These are phyloP conservation scores for Clytia hemisphaerica DNA, from an alignment of 30 jellyfish, hydroid and myxozoan species.

Conservation along the genomic window DNA sequence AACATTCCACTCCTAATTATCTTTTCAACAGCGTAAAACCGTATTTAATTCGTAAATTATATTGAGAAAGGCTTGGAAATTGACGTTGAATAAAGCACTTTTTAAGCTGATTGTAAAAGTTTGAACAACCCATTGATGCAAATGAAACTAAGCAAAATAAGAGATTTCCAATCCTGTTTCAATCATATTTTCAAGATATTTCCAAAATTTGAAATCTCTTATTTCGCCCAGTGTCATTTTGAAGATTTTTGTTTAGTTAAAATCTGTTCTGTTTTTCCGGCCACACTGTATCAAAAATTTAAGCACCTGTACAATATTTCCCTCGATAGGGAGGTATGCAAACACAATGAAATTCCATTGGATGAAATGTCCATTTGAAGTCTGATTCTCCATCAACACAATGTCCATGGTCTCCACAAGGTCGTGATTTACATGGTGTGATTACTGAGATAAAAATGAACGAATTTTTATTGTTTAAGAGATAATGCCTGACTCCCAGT, in stretches of 20 bases:
- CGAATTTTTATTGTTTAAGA: no score
- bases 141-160: no score
- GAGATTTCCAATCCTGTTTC: no score
- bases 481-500: no score
- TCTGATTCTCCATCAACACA: constrained; percentile 85
- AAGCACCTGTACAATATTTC: constrained; percentile 67
- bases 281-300: not conserved
- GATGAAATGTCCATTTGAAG: constrained; percentile 73
- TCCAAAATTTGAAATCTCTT: no score
- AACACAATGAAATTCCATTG: constrained; percentile 76
- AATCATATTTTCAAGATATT: no score
- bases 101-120: no score
- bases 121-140: no score
- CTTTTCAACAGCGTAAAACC: not conserved
- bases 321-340: constrained; percentile 89
- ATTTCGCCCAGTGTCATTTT: no score
- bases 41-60: not conserved
- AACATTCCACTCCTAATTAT: no score
- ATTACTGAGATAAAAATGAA: constrained; percentile 37
- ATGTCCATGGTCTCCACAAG: constrained; percentile 75
- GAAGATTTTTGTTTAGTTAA: no score
- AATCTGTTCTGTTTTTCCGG: no score
- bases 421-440: constrained; percentile 82
- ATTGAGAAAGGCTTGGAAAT: not conserved
- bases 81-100: not conserved